These are phyloP conservation scores for Sinocyclocheilus anophthalmus DNA, from an alignment of 2,113 vertebrate genomes.

Conservation along the genomic window DNA sequence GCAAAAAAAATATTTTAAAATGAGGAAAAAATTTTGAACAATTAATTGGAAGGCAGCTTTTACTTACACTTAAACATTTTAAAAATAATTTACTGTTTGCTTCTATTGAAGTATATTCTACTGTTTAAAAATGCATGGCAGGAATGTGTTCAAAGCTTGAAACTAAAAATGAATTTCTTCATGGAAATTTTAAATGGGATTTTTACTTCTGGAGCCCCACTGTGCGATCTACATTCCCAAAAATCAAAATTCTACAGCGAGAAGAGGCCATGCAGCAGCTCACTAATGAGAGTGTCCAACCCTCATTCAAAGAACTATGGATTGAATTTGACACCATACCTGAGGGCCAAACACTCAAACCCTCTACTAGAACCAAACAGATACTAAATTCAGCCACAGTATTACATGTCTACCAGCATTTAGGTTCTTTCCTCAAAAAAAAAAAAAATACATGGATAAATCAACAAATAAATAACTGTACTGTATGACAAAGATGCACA, in stretches of 20 bases:
- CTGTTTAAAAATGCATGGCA: neutral
- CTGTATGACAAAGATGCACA: neutral
- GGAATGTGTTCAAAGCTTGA: neutral
- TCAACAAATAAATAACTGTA: neutral
- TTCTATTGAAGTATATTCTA: neutral
- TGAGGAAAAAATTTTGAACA: too few species aligned
- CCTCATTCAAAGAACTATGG: neutral
- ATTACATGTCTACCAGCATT: neutral
- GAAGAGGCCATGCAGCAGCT: neutral
- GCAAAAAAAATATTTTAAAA: neutral
- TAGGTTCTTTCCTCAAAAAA: neutral
- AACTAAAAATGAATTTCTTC: neutral
- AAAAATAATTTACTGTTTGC: too few species aligned
- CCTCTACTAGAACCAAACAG: neutral
- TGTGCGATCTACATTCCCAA: neutral
- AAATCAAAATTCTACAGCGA: neutral
- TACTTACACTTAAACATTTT: too few species aligned
- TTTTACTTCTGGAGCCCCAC: slow-evolving; percentile 3
- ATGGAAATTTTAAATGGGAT: slow-evolving; percentile 1
- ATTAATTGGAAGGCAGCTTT: too few species aligned
- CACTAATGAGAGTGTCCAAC: neutral
- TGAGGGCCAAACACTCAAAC: neutral
- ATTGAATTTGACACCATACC: slow-evolving; percentile 12
- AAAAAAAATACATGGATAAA: neutral
- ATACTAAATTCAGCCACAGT: neutral